These are phyloP conservation scores for Sinocyclocheilus grahami DNA, from an alignment of 2,113 vertebrate genomes.

Conservation along the genomic window DNA sequence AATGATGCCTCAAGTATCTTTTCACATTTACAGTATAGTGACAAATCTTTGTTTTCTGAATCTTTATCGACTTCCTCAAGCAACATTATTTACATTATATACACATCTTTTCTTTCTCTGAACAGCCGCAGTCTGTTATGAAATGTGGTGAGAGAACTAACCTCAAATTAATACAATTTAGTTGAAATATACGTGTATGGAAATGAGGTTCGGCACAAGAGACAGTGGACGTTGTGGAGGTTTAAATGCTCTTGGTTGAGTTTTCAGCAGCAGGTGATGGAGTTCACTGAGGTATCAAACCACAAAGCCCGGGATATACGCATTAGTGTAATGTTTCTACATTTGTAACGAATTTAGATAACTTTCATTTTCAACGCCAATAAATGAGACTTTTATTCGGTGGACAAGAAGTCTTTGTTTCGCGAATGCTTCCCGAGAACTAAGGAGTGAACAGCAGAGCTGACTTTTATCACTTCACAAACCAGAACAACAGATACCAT, in stretches of 20 bases:
- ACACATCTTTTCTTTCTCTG: too few species aligned
- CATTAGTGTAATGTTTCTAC: neutral
- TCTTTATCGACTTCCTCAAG: too few species aligned
- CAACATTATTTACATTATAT: too few species aligned
- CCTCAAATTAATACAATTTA: neutral
- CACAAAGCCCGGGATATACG: neutral
- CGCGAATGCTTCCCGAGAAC: slow-evolving; percentile 4
- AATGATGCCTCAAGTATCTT: too few species aligned
- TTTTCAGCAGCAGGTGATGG: neutral
- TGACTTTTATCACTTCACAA: neutral
- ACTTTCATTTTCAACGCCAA: neutral
- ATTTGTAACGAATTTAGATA: neutral
- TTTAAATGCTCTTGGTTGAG: neutral
- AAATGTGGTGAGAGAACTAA: neutral
- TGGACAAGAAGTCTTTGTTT: slow-evolving; percentile 10
- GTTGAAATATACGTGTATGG: neutral
- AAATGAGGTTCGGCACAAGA: neutral
- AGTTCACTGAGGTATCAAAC: neutral
- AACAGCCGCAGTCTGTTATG: neutral
- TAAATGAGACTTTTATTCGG: neutral
- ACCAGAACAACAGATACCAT: neutral
- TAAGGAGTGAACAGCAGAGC: neutral
- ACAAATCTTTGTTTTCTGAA: too few species aligned
- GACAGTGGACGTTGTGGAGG: neutral
- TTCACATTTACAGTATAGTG: too few species aligned